Conservation (phyloP, 2,888 invertebrate species). For the Cantharis lateralis region DNA sequence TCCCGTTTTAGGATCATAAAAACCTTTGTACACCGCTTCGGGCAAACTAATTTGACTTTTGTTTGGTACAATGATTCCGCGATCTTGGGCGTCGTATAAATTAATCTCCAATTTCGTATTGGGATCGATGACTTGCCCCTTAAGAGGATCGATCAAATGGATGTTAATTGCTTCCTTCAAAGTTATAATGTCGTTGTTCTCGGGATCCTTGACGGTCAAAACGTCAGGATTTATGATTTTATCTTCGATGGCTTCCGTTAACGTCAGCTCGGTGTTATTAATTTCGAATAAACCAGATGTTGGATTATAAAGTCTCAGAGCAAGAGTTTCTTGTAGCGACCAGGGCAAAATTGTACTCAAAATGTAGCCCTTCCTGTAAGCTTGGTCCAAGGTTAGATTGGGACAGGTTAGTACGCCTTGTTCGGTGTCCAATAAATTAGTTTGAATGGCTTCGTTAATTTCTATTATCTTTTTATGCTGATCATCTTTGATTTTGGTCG, state of each 20-base stretch:
- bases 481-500: slow-evolving; percentile 76
- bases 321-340: slow-evolving; percentile 81
- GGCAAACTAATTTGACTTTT: slow-evolving; percentile 83
- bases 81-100: slow-evolving; percentile 81
- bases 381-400: slow-evolving; percentile 74
- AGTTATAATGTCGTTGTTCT: slow-evolving; percentile 79
- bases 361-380: slow-evolving; percentile 80
- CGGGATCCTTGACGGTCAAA: slow-evolving; percentile 78
- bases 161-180: slow-evolving; percentile 77
- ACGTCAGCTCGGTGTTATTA: slow-evolving; percentile 69
- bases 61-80: slow-evolving; percentile 79
- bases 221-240: slow-evolving; percentile 79
- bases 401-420: slow-evolving; percentile 73
- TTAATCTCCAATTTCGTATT: slow-evolving; percentile 74
- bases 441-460: slow-evolving; percentile 71
- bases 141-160: slow-evolving; percentile 78
- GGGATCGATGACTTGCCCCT: slow-evolving; percentile 80
- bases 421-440: slow-evolving; percentile 71
- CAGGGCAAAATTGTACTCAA: slow-evolving; percentile 79
- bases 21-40: slow-evolving; percentile 90
- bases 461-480: slow-evolving; percentile 68
- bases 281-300: slow-evolving; percentile 73
- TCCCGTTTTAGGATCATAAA: slow-evolving; percentile 84
- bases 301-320: slow-evolving; percentile 79
- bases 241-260: slow-evolving; percentile 74